Base-by-base conservation (phyloP, 2,113 vertebrate genomes). In the Ceratotherium simum region DNA sequence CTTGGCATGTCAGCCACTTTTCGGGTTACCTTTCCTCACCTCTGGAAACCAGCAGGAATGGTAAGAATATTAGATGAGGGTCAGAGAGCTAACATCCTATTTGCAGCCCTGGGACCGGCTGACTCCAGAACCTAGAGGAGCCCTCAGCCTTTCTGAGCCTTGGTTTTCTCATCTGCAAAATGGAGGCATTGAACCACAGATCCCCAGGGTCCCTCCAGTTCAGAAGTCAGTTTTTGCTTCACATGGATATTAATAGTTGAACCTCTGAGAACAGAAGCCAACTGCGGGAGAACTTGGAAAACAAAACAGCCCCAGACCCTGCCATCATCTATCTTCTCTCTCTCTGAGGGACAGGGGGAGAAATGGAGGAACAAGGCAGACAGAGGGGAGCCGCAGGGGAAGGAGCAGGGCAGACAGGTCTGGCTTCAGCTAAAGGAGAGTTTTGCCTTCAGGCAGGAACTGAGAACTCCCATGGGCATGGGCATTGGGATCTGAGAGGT, bases 161-260 rank as follows among this genome's bases (percentile, higher is more conserved):
- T 6, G 6, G 20, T 46, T 73, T 91, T 58, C 92, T 94, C 93
- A 56, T 90, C 67, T 65, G n/a, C 20, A 46, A 85, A 78, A 64
- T 20, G 33, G 29, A 60, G 12, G 2, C 18, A 0, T n/a, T 18
- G 5, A 11, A 16, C 31, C n/a, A 25, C 10, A 8, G 18, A 46
- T 11, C 25, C 2, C 5, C 10, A 29, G 2, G 10, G 11, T n/a
- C 54, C 46, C 7, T 23, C 12, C 51, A n/a, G 29, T 56, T 87
- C 64, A 78, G 84, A 54, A 23, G 20, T 56, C 56, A n/a, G 51
- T 31, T 14, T 20, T 2, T n/a, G 14, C 76, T 88, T 91, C 72
- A 48, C 31, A 29, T 23, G 20, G 17, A 23, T n/a, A 16, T 21
- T 39, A 51, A 42, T 23, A 51, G 8, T 17, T 11, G 7, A 79